Conservation (phyloP, 2,113 vertebrate species). For the Dasyurus viverrinus region DNA sequence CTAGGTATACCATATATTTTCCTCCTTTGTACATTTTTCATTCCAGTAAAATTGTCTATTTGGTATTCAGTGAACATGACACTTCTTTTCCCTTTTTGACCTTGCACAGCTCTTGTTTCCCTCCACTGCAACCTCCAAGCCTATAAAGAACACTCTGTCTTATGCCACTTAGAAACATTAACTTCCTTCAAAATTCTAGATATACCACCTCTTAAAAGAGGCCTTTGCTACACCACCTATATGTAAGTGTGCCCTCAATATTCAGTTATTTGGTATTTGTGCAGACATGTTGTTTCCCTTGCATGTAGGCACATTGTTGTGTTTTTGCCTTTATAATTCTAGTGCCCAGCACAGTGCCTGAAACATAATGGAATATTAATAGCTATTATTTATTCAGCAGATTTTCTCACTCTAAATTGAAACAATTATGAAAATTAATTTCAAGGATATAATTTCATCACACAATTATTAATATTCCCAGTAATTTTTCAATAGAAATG, state of each 20-base stretch:
- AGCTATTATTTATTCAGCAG: background rate
- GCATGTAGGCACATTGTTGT: background rate
- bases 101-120: background rate
- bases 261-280: background rate
- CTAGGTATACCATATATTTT: background rate
- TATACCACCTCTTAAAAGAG: background rate
- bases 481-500: conserved; percentile 48
- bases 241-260: background rate
- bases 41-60: background rate
- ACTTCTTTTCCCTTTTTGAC: background rate
- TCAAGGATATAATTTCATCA: conserved; percentile 44
- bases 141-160: background rate
- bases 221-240: background rate
- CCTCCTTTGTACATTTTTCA: background rate
- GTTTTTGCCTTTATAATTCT: background rate
- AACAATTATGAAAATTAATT: conserved; percentile 20
- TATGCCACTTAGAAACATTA: background rate
- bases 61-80: background rate
- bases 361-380: background rate
- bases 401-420: background rate
- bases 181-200: background rate
- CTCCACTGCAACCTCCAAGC: background rate
- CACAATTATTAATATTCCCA: background rate
- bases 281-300: background rate
- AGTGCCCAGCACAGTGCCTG: background rate